Evolutionary conservation across 2,113 vertebrate species (phyloP).

Genomic region (Onychorhynchus coronatus): DNA sequence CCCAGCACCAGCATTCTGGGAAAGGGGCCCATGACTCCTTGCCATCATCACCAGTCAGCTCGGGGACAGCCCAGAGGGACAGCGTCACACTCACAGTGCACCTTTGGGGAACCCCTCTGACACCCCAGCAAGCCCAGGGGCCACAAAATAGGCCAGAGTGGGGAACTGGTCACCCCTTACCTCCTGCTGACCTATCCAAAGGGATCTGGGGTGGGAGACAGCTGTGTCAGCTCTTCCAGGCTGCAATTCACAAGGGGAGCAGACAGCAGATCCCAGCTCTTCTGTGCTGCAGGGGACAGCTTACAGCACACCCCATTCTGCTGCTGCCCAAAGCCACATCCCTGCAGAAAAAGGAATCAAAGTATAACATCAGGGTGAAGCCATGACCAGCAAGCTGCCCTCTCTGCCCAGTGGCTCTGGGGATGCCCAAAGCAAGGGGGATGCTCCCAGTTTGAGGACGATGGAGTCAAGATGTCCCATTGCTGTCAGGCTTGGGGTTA

Average conservation of each 20-base stretch:
- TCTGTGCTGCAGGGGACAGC: neutral
- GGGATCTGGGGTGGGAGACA: neutral
- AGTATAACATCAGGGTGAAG: neutral
- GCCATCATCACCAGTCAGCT: neutral
- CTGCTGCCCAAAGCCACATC: neutral
- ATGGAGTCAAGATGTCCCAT: neutral
- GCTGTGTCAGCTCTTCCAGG: neutral
- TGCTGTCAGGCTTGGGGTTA: neutral
- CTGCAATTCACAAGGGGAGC: neutral
- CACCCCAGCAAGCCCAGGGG: neutral
- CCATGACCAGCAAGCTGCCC: fast-evolving
- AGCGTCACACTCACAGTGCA: fast-evolving
- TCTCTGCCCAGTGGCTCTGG: neutral
- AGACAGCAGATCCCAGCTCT: neutral
- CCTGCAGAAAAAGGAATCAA: neutral
- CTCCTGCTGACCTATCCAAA: neutral
- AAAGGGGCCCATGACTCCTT: neutral
- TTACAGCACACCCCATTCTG: neutral
- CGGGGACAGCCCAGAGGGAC: fast-evolving
- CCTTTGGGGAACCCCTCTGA: fast-evolving
- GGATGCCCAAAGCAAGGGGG: neutral
- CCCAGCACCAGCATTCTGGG: neutral
- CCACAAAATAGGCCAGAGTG: neutral
- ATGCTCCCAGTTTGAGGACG: fast-evolving
- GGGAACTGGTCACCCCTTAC: neutral